A percentile compares a stretch with the other conserved stretches of the same genome.
Evolutionary conservation across 2,113 vertebrate species (phyloP).

Genomic region (Xiphophorus maculatus): DNA sequence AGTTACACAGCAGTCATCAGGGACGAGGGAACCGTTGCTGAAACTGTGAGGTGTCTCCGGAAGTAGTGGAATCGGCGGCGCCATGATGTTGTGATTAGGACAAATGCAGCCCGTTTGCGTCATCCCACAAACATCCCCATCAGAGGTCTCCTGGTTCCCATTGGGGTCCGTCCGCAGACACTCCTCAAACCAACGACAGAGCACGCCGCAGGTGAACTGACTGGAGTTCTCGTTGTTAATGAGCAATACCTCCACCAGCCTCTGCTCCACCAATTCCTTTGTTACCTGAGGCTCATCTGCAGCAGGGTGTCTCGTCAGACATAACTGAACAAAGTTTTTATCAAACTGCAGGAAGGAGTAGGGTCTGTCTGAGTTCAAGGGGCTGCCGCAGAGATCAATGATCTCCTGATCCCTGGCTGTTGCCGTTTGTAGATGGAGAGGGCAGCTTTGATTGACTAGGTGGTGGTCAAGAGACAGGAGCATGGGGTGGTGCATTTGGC

Average conservation of each 20-base stretch:
- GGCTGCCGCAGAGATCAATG: constrained; percentile 86
- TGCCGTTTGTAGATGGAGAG: constrained; percentile 71
- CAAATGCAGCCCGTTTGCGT: constrained; percentile 94
- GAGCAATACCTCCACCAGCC: constrained; percentile 93
- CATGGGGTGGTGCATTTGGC: constrained; percentile 90
- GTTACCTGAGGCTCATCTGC: constrained; percentile 71
- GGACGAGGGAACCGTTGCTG: constrained; percentile 81
- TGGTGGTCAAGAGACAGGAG: constrained; percentile 96
- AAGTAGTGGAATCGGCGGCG: constrained; percentile 69
- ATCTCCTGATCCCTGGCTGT: constrained; percentile 79
- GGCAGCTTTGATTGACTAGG: constrained; percentile 94
- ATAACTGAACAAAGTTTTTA: constrained; percentile 97
- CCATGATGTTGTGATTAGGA: constrained; percentile 81
- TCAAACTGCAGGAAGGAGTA: constrained; percentile 95
- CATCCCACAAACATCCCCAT: constrained; percentile 84
- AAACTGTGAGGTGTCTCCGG: constrained; percentile 80
- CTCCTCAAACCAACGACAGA: constrained; percentile 98
- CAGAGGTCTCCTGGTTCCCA: constrained; percentile 57
- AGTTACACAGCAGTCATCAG: constrained; percentile 87
- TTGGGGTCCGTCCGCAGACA: constrained; percentile 83
- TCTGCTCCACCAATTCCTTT: constrained; percentile 87
- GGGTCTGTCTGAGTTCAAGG: constrained; percentile 71
- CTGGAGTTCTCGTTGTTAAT: constrained; percentile 99
- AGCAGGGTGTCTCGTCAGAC: constrained; percentile 78
- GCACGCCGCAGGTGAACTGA: constrained; percentile 95